These are phyloP conservation scores for Apus apus DNA, from an alignment of 2,113 vertebrate species.

Conservation along the genomic window DNA sequence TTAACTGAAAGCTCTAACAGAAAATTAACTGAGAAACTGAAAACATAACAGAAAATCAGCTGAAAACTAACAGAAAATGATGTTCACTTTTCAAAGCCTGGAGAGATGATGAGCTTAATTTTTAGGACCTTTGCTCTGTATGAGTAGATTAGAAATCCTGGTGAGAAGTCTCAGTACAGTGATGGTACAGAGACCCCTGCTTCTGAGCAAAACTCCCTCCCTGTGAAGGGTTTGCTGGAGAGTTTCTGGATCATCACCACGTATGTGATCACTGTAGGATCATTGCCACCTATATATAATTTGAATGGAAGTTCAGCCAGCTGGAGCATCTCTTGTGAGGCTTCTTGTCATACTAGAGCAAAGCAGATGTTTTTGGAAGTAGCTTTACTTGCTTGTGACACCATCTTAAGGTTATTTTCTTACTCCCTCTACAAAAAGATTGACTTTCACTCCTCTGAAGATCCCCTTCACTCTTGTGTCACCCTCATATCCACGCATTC, in stretches of 20 bases:
- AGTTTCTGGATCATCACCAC: neutral
- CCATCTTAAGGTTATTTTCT: neutral
- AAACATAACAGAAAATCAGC: neutral
- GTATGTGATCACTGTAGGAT: rapidly evolving
- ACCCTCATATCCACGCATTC: rapidly evolving
- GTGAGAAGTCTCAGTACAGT: neutral
- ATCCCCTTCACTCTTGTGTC: neutral
- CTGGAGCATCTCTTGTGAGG: neutral
- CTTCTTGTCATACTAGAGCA: neutral
- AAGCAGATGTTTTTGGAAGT: neutral
- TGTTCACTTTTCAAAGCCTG: neutral
- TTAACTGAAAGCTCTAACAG: neutral
- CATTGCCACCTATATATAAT: neutral
- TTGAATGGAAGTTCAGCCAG: neutral
- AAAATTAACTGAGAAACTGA: neutral
- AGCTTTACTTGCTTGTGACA: neutral
- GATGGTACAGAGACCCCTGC: neutral
- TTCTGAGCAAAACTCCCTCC: neutral
- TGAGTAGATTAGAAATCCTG: neutral
- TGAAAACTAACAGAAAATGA: neutral
- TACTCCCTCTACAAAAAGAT: neutral
- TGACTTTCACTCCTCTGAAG: neutral
- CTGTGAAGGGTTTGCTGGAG: neutral
- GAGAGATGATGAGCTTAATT: neutral
- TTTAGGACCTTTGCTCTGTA: neutral